A percentile compares a stretch with the other conserved stretches of the same genome.
Conservation (phyloP, 2,797 vertebrate genomes). For the Muscicapa comitata region DNA sequence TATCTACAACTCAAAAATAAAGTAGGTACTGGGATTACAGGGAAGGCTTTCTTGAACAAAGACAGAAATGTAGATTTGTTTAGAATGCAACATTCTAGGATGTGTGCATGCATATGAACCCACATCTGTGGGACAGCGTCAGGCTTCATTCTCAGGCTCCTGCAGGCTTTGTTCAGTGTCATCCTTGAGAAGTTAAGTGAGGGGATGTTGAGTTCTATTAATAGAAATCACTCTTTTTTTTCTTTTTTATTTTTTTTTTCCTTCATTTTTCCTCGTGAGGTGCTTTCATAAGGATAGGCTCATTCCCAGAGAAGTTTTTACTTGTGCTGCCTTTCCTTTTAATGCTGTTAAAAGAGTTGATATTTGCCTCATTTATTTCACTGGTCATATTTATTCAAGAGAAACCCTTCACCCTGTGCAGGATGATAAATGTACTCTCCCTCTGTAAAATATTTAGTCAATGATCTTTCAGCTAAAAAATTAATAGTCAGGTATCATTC, state of each 20-base stretch:
- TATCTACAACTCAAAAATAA: not conserved
- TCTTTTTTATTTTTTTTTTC: no score
- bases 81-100: not conserved
- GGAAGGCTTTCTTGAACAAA: not conserved
- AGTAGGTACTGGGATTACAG: not conserved
- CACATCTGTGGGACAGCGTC: no score
- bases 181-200: not conserved
- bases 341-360: not conserved
- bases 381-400: not conserved
- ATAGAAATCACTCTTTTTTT: not conserved
- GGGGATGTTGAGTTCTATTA: not conserved
- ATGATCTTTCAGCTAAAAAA: not conserved
- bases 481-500: not conserved
- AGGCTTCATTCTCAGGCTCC: not conserved
- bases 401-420: rapidly evolving
- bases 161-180: not conserved
- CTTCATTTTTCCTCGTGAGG: not conserved
- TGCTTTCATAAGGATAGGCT: not conserved
- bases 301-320: not conserved
- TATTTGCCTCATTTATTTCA: not conserved
- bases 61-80: not conserved
- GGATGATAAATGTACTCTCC: not conserved
- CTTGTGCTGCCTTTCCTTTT: not conserved
- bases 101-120: rapidly evolving
- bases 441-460: not conserved